Conservation (phyloP, 2,888 invertebrate species). For the Dolichopus griseipennis region DNA sequence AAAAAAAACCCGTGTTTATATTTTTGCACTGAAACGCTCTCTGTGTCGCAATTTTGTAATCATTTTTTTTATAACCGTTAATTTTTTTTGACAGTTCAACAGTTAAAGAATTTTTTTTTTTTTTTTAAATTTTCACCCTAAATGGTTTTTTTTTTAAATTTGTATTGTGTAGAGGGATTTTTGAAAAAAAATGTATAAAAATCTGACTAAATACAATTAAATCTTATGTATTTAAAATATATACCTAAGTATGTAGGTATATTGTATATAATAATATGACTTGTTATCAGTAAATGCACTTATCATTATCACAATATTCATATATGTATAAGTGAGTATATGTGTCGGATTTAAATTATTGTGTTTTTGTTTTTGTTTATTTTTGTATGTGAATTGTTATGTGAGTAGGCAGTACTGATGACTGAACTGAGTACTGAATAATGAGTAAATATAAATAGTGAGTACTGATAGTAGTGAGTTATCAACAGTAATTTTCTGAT, state of each 20-base stretch:
- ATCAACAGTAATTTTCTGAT: too few species aligned
- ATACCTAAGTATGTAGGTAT: too few species aligned
- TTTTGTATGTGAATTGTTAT: too few species aligned
- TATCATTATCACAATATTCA: background rate
- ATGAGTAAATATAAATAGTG: too few species aligned
- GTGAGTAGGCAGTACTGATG: too few species aligned
- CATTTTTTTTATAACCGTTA: background rate
- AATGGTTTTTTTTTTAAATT: too few species aligned
- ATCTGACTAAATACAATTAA: background rate
- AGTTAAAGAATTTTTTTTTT: background rate
- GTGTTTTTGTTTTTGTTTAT: background rate
- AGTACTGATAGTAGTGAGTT: too few species aligned
- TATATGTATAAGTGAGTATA: background rate
- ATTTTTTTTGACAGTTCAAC: background rate
- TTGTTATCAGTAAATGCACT: slow-evolving; percentile 4
- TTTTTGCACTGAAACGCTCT: background rate
- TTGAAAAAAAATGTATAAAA: background rate
- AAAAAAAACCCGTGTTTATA: too few species aligned
- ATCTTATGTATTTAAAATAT: background rate
- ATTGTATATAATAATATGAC: too few species aligned
- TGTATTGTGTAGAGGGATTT: background rate
- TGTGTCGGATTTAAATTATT: background rate
- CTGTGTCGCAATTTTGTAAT: too few species aligned
- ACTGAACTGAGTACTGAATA: too few species aligned
- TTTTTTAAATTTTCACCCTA: too few species aligned